Evolutionary conservation across 2,888 invertebrate species (phyloP).

Genomic region (Andrena bucephala): DNA sequence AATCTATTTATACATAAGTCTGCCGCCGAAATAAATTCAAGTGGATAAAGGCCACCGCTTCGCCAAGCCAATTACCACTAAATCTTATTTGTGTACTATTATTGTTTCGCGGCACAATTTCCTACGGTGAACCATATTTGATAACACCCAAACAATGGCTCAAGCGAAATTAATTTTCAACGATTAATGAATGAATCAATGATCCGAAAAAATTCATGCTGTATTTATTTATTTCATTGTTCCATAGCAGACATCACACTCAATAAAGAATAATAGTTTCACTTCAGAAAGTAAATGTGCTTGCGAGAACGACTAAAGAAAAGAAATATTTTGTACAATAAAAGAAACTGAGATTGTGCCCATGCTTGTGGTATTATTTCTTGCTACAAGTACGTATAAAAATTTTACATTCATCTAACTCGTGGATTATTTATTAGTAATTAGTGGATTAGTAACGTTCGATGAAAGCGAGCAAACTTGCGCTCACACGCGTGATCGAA

Average conservation of each 20-base stretch:
- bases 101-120: conserved; percentile 10
- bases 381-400: background rate
- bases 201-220: conserved; percentile 3
- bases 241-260: background rate
- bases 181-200: background rate
- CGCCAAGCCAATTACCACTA: conserved; percentile 20
- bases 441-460: background rate
- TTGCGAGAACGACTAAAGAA: conserved; percentile 7
- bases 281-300: background rate
- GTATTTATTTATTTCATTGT: conserved; percentile 14
- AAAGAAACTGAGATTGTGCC: background rate
- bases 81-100: background rate
- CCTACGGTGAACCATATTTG: background rate
- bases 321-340: background rate
- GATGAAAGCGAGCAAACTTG: conserved; percentile 4
- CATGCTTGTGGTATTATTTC: background rate
- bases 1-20: background rate
- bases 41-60: conserved; percentile 18
- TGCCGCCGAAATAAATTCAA: conserved; percentile 12
- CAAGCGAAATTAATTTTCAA: background rate
- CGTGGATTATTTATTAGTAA: background rate
- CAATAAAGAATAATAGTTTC: background rate
- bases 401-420: background rate
- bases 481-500: background rate
- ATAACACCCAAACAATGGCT: background rate